Evolutionary conservation across 23 tunicate genomes (phyloP).

Genomic region (Halocynthia roretzi): DNA sequence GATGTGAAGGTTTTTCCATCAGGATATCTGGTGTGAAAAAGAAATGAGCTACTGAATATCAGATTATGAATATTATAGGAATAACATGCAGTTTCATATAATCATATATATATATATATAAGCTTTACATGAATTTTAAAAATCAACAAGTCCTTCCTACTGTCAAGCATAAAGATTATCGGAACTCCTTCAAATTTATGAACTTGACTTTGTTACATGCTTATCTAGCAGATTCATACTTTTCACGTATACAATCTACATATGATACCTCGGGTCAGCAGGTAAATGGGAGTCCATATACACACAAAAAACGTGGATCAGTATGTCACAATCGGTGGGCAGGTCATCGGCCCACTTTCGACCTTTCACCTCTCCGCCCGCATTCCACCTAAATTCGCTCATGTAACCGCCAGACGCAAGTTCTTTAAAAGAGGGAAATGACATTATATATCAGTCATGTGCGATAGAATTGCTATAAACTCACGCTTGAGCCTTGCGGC

Average conservation of each 20-base stretch:
- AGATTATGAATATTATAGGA: not conserved
- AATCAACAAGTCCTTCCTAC: not conserved
- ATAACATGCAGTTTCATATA: not conserved
- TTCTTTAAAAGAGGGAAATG: not conserved
- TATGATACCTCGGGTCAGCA: conserved; percentile 43
- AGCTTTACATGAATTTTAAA: not conserved
- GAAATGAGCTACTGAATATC: no score
- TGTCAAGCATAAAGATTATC: no score
- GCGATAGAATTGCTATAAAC: not conserved
- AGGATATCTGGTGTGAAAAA: conserved; percentile 35
- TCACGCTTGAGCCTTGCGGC: conserved; percentile 27
- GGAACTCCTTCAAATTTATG: no score
- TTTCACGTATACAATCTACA: not conserved
- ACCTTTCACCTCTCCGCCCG: conserved; percentile 43
- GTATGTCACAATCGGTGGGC: conserved; percentile 47
- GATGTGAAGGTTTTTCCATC: conserved; percentile 68
- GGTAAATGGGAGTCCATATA: conserved; percentile 72
- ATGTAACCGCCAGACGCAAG: conserved; percentile 72
- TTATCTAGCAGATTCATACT: not conserved
- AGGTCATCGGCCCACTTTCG: conserved; percentile 54
- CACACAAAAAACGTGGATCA: conserved; percentile 64
- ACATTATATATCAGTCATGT: not conserved
- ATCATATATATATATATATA: no score
- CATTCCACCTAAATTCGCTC: conserved; percentile 70
- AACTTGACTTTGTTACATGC: no score